These are phyloP conservation scores for Trinorchestia longiramus DNA, from an alignment of 1,140 invertebrate species.

Conservation along the genomic window DNA sequence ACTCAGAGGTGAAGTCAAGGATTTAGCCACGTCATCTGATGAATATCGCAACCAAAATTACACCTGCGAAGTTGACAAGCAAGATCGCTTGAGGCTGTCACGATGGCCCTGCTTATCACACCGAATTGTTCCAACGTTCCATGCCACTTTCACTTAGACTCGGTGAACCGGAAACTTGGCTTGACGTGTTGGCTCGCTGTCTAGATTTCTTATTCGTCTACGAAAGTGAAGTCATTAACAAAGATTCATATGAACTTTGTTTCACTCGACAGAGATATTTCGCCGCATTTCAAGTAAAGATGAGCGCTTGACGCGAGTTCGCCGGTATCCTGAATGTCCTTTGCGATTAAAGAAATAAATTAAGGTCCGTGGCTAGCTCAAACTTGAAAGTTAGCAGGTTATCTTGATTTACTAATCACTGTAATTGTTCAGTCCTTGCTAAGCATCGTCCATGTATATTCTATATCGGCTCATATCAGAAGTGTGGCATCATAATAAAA, in stretches of 20 bases:
- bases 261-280: neutral
- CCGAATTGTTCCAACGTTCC: neutral
- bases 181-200: neutral
- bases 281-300: neutral
- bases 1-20: neutral
- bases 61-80: neutral
- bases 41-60: neutral
- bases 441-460: too few species aligned
- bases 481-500: too few species aligned
- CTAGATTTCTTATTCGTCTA: neutral
- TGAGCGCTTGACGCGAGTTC: neutral
- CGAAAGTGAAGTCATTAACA: neutral
- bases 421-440: too few species aligned
- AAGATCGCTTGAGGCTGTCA: slow-evolving; percentile 12
- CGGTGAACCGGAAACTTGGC: slow-evolving; percentile 22
- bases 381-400: neutral
- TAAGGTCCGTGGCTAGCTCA: neutral
- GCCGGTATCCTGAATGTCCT: neutral
- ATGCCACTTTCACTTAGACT: slow-evolving; percentile 19
- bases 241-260: neutral
- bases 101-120: neutral
- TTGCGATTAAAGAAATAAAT: neutral
- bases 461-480: too few species aligned
- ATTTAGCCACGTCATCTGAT: neutral
- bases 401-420: neutral